Evolutionary conservation across 2,113 vertebrate species (phyloP).

Genomic region (Leptobrachium ailaonicum): DNA sequence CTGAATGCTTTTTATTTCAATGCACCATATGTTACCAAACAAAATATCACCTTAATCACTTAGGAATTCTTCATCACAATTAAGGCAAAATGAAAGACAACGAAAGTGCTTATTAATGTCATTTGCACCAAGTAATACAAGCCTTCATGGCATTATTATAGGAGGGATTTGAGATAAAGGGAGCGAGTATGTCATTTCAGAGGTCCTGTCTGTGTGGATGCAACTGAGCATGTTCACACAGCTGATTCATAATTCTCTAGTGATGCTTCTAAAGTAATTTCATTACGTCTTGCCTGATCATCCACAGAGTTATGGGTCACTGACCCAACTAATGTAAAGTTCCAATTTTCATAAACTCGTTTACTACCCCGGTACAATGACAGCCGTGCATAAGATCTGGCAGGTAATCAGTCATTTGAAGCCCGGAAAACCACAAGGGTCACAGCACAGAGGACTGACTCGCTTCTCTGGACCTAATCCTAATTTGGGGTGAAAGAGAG

Average conservation of each 20-base stretch:
- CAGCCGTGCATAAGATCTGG: constrained; percentile 31
- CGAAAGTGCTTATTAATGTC: constrained; percentile 16
- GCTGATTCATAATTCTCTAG: constrained; percentile 19
- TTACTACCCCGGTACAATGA: constrained; percentile 40
- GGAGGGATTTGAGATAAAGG: neutral
- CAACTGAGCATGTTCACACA: constrained; percentile 8
- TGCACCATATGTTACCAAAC: constrained; percentile 44
- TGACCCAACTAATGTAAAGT: constrained; percentile 46
- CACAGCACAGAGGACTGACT: constrained; percentile 27
- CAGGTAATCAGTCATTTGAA: constrained; percentile 50
- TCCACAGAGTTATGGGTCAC: constrained; percentile 45
- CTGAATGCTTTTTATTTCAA: constrained; percentile 38
- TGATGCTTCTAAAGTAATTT: constrained; percentile 38
- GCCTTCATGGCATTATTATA: constrained; percentile 1
- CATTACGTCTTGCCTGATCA: constrained; percentile 42
- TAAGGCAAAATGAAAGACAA: constrained; percentile 33
- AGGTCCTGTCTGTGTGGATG: neutral
- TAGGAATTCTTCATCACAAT: constrained; percentile 38
- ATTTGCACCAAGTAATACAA: neutral
- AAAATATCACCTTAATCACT: constrained; percentile 44
- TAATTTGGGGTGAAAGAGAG: constrained; percentile 6
- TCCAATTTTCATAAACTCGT: constrained; percentile 46
- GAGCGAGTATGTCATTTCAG: neutral
- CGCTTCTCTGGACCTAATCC: constrained; percentile 15
- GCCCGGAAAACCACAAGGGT: constrained; percentile 38